Conservation (phyloP, 2,113 vertebrate genomes). For the Clinocottus analis region DNA sequence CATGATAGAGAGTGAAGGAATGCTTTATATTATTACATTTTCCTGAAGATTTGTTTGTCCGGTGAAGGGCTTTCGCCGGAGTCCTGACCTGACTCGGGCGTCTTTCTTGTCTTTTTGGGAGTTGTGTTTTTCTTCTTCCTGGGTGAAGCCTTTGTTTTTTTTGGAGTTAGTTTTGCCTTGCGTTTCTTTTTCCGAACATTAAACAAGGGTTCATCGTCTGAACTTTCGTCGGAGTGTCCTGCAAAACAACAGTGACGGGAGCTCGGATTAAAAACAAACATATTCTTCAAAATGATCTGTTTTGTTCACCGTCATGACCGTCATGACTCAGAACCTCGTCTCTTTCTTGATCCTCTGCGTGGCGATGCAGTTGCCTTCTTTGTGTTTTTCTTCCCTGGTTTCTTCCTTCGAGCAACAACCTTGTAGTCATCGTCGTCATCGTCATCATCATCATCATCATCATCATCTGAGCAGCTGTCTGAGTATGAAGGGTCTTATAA, state of each 20-base stretch:
- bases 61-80: background rate
- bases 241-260: conserved; percentile 23
- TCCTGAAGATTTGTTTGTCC: background rate
- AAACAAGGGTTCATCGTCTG: conserved; percentile 65
- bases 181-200: conserved; percentile 43
- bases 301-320: background rate
- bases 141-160: conserved; percentile 15
- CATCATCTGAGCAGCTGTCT: conserved; percentile 52
- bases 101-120: conserved; percentile 37
- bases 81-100: conserved; percentile 26
- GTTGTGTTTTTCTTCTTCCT: conserved; percentile 12
- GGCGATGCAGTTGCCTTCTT: conserved; percentile 20
- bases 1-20: background rate
- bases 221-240: conserved; percentile 58
- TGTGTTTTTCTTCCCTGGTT: conserved; percentile 38
- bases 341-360: conserved; percentile 37
- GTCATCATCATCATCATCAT: conserved; percentile 36
- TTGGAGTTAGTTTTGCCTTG: background rate
- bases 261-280: background rate
- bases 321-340: conserved; percentile 32
- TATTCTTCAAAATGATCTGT: background rate
- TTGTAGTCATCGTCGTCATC: conserved; percentile 40
- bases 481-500: conserved; percentile 20
- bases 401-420: conserved; percentile 25
- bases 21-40: background rate